Conservation (phyloP, 2,888 invertebrate species). For the Hypercompe scribonia region DNA sequence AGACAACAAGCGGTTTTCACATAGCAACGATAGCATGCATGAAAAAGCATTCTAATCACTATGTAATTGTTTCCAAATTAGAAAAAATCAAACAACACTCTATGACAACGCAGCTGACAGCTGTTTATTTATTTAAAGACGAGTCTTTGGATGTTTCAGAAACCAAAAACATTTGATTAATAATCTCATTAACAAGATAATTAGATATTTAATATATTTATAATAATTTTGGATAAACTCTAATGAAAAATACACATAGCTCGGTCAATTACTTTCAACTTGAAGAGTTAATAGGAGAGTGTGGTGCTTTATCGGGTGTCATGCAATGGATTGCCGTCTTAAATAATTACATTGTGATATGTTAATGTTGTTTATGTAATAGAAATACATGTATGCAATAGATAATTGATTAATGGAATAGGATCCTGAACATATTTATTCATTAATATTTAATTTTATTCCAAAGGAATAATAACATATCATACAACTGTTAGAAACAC, state of each 20-base stretch:
- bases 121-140: background rate
- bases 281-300: conserved; percentile 11
- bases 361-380: conserved; percentile 7
- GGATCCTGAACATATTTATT: background rate
- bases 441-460: background rate
- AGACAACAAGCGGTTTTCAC: background rate
- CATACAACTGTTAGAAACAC: background rate
- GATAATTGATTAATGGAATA: background rate
- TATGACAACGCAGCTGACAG: background rate
- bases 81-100: background rate
- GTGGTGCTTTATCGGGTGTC: background rate
- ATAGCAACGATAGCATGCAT: background rate
- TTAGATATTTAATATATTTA: background rate
- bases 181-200: background rate
- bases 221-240: background rate
- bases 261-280: conserved; percentile 8
- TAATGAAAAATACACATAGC: background rate
- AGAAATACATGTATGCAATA: background rate
- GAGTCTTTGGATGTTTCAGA: background rate
- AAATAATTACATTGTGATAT: conserved; percentile 16
- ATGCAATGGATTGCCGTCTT: background rate
- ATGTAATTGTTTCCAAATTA: background rate
- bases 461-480: background rate
- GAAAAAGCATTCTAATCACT: background rate
- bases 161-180: too few relatives aligned